Evolutionary conservation across 2,888 invertebrate species (phyloP).

Genomic region (Sinodicranocentrus sp.): DNA sequence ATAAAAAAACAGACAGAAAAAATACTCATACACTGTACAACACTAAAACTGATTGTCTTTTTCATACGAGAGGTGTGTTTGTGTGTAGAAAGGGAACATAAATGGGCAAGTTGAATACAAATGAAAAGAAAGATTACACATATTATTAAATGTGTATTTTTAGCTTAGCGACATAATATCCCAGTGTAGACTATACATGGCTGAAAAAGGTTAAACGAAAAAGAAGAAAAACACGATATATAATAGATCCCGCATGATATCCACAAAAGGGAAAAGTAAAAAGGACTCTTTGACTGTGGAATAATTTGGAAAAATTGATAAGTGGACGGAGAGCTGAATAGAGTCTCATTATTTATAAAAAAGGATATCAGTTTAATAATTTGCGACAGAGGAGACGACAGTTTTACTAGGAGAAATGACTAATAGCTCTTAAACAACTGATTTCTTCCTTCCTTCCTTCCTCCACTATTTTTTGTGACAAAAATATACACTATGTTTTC

Average conservation of each 20-base stretch:
- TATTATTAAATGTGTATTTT: too few species aligned
- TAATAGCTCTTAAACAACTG: constrained; percentile 56
- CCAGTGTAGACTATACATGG: constrained; percentile 13
- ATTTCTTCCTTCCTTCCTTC: constrained; percentile 64
- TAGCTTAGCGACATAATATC: too few species aligned
- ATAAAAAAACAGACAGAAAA: too few species aligned
- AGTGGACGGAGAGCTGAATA: background rate
- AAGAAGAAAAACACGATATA: too few species aligned
- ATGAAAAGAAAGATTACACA: constrained; percentile 42
- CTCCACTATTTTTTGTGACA: constrained; percentile 10
- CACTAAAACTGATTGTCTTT: too few species aligned
- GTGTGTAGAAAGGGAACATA: constrained; percentile 3
- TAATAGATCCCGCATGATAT: too few species aligned
- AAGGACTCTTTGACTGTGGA: background rate
- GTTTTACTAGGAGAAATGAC: constrained; percentile 46
- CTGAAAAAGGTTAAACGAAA: too few species aligned
- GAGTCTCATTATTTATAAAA: background rate
- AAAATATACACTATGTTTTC: too few species aligned
- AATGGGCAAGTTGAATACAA: constrained; percentile 55
- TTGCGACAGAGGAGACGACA: constrained; percentile 27
- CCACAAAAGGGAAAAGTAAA: too few species aligned
- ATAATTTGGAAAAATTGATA: background rate
- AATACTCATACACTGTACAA: too few species aligned
- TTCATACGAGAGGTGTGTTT: too few species aligned
- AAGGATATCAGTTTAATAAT: background rate